Evolutionary conservation across 2,888 invertebrate genomes (phyloP), one percentile per base, ranked within the genome.

Genomic region (Chironomus riparius): DNA sequence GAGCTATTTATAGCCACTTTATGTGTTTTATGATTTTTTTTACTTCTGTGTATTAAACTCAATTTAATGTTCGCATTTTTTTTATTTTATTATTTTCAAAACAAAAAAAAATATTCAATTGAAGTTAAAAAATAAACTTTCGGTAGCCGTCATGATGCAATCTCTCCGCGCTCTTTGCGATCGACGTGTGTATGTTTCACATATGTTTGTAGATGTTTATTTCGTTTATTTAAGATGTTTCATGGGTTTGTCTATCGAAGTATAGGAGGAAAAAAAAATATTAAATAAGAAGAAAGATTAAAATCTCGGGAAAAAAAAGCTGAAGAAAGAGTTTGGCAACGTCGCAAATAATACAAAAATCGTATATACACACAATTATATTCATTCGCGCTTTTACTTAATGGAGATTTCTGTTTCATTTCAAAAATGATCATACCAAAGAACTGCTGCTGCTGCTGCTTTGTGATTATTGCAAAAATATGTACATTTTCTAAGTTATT

Each of bases 161-260:
- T 74, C 74, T 38, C 38, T 71, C 71, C 71, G 22, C 71, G 56
- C 56, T 56, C 56, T 68, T 28, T 62, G 68, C 68, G 74, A n/a
- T 62, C 18, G n/a, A 10, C 15, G 24, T 28, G 48, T 65, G 48
- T 68, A 74, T 74, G 74, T 68, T 65, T 22, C 65, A 68, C 72
- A 74, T 74, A 74, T 74, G 74, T 74, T 74, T 68, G 74, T 74
- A 68, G 74, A 74, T 68, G 74, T 68, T 68, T 2, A 47, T 48
- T 47, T 68, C 48, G 48, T 74, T 56, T 56, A 56, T 56, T 56
- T 56, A 56, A 56, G 56, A 56, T 56, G 56, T 56, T 56, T 56
- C 56, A 56, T 18, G 68, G 62, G 21, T 28, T 74, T 74, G 74
- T 74, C 74, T 74, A 74, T 74, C 38, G 74, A 61, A 74, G 74